phyloP scores from a whole-genome alignment of 2,113 vertebrate species.

The Heloderma charlesbogerti region DNA sequence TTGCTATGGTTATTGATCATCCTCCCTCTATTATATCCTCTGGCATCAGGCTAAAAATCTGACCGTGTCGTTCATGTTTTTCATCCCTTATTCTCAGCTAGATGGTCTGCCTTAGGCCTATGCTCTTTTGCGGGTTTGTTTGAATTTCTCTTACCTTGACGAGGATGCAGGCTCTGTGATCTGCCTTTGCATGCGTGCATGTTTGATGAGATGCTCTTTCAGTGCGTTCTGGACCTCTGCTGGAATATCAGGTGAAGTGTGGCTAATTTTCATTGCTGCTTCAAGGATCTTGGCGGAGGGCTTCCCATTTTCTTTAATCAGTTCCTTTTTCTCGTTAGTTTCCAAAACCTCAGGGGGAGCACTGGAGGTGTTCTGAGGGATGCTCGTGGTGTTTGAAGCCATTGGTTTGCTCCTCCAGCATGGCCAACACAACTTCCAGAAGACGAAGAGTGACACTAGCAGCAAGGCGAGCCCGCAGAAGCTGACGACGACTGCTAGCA shows the following conservation, averaged over 20 bases:
- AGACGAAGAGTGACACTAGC: constrained; percentile 96
- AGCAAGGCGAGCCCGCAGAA: constrained; percentile 97
- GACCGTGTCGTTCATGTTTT: neutral
- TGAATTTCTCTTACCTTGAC: constrained; percentile 83
- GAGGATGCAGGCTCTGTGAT: constrained; percentile 96
- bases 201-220: constrained; percentile 89
- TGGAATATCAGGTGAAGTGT: constrained; percentile 97
- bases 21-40: neutral
- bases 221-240: constrained; percentile 94
- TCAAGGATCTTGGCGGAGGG: constrained; percentile 84
- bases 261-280: constrained; percentile 98
- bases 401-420: constrained; percentile 94
- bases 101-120: accelerated
- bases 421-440: constrained; percentile 99
- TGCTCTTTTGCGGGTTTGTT: neutral
- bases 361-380: constrained; percentile 78
- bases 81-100: neutral
- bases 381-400: constrained; percentile 72
- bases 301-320: constrained; percentile 84
- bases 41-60: neutral
- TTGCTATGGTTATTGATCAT: neutral
- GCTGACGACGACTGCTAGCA: constrained; percentile 95
- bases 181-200: constrained; percentile 94
- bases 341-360: constrained; percentile 80
- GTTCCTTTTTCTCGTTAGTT: constrained; percentile 84